Conservation (phyloP, 1,140 invertebrate species). For the Araneus ventricosus region DNA sequence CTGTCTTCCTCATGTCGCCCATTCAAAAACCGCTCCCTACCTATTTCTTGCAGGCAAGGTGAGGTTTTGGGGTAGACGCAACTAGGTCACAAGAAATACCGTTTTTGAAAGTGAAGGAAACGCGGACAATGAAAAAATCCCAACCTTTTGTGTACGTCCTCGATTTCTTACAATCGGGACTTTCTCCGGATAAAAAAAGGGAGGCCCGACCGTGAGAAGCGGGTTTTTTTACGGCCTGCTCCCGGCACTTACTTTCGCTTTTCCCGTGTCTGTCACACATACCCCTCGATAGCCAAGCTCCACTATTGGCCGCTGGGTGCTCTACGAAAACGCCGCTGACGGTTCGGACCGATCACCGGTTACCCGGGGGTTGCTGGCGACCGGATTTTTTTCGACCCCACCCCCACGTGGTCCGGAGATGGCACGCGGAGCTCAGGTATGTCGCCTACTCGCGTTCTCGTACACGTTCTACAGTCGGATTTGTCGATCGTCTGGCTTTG, state of each 20-base stretch:
- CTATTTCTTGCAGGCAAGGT: slow-evolving; percentile 54
- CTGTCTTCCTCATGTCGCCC: slow-evolving; percentile 45
- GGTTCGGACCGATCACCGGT: neutral
- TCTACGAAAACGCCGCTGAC: slow-evolving; percentile 3
- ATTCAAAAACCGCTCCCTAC: slow-evolving; percentile 27
- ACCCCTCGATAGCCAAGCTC: neutral
- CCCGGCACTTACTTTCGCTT: slow-evolving; percentile 65
- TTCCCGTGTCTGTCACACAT: slow-evolving; percentile 14
- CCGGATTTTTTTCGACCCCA: neutral
- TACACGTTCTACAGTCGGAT: neutral
- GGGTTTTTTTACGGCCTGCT: slow-evolving; percentile 66
- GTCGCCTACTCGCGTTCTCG: neutral
- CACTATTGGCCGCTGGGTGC: neutral
- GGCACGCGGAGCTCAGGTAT: neutral
- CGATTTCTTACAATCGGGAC: slow-evolving; percentile 74
- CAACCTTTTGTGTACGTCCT: slow-evolving; percentile 66
- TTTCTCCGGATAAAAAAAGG: slow-evolving; percentile 60
- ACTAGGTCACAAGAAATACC: slow-evolving; percentile 72
- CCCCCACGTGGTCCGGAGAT: neutral
- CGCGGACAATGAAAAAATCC: slow-evolving; percentile 54
- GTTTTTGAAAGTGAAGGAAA: slow-evolving; percentile 73
- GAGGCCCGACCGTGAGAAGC: slow-evolving; percentile 60
- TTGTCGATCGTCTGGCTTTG: too few species aligned
- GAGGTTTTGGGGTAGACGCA: slow-evolving; percentile 26
- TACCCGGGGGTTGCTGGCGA: slow-evolving; percentile 9